Evolutionary conservation across 2,797 vertebrate species (phyloP).

Genomic region (Chrysocyon brachyurus): DNA sequence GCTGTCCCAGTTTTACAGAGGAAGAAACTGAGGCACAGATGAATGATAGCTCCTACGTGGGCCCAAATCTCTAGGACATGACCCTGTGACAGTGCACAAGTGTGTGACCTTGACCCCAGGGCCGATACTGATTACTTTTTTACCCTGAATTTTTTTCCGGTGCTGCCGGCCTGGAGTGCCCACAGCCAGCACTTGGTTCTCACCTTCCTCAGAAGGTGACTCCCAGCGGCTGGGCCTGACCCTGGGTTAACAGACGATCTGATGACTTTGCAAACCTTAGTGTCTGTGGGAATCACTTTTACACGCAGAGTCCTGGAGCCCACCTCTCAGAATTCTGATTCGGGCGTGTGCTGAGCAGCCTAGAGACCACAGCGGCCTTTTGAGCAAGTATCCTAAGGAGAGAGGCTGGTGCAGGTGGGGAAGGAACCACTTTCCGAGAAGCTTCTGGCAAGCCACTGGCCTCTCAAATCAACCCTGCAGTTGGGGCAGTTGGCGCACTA

Average conservation of each 20-base stretch:
- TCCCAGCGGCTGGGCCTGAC: not conserved
- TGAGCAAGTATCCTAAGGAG: not conserved
- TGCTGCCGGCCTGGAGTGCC: not conserved
- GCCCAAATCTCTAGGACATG: not conserved
- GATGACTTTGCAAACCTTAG: not conserved
- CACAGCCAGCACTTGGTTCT: not conserved
- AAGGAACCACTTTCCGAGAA: not conserved
- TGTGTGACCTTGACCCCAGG: not conserved
- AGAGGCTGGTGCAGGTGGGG: too few species aligned
- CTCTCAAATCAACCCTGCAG: not conserved
- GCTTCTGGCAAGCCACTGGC: not conserved
- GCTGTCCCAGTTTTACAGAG: not conserved
- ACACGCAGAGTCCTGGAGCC: too few species aligned
- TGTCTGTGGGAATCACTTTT: not conserved
- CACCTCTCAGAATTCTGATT: not conserved
- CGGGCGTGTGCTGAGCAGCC: not conserved
- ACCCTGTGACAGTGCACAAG: not conserved
- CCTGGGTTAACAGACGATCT: not conserved
- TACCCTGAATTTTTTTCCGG: not conserved
- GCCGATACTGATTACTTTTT: not conserved
- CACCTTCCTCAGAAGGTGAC: not conserved
- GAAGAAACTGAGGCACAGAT: not conserved
- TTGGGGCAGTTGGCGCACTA: accelerated
- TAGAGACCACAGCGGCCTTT: not conserved
- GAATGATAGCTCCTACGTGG: not conserved